Percentiles rank a stretch among this genome's conserved stretches.
Conservation (phyloP, 2,797 vertebrate species). For the Characodon lateralis region DNA sequence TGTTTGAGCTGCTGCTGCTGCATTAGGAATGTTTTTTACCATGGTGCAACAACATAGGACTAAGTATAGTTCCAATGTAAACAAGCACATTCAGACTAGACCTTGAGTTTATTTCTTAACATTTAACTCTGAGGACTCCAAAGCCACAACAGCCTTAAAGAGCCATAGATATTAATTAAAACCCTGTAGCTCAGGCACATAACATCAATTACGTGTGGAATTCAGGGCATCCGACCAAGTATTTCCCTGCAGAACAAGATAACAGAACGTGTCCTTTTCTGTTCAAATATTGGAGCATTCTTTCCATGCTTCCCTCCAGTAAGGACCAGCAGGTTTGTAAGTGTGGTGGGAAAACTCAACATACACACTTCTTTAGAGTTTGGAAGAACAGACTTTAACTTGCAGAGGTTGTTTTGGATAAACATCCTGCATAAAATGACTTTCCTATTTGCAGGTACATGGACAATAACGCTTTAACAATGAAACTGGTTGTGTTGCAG, state of each 20-base stretch:
- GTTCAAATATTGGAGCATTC: constrained; percentile 83
- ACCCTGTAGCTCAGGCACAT: constrained; percentile 74
- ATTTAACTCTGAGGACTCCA: constrained; percentile 48
- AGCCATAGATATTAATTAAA: constrained; percentile 38
- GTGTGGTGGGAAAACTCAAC: constrained; percentile 75
- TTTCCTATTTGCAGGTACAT: constrained; percentile 18
- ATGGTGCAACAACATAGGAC: constrained; percentile 24
- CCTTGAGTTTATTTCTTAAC: constrained; percentile 46
- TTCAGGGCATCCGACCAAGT: constrained; percentile 80
- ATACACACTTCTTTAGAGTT: constrained; percentile 28
- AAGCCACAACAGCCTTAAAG: constrained; percentile 46
- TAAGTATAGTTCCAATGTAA: constrained; percentile 60
- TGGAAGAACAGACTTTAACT: constrained; percentile 28
- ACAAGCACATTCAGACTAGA: constrained; percentile 31
- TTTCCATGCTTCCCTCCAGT: constrained; percentile 70
- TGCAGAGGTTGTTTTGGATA: constrained; percentile 5
- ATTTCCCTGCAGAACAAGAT: constrained; percentile 83
- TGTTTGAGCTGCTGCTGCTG: constrained; percentile 21
- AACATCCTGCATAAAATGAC: constrained; percentile 1
- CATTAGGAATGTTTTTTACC: constrained; percentile 38
- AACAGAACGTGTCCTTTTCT: constrained; percentile 78
- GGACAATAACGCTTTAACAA: background rate
- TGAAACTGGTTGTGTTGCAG: background rate
- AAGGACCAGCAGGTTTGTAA: constrained; percentile 71
- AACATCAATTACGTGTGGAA: constrained; percentile 88